Base-by-base conservation (phyloP, 2,797 vertebrate genomes). In the Myotis daubentonii region DNA sequence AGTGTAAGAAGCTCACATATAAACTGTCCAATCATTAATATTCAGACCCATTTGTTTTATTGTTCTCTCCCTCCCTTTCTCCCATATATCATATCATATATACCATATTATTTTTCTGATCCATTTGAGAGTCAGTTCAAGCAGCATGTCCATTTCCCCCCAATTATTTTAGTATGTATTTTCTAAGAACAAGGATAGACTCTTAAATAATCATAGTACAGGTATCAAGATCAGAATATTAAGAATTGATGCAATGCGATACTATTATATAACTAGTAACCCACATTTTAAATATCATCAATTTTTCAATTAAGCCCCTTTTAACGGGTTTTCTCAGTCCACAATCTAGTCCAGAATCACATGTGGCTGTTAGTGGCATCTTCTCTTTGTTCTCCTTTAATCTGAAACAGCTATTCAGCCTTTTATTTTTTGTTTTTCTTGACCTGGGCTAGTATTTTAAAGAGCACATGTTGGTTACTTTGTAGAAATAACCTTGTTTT, bases 211-310 rank as follows among this genome's bases (percentile, higher is more conserved):
- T 38, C 60, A 82, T 6, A 70, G 5, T 8, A 28, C 5, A 84
- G 22, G 49, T 9, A 87, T 80, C 23, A 87, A 89, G 57, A 62
- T 72, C 49, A 66, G 19, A 49, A 94, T 82, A 90, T 78, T 91
- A 44, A 90, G 11, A 78, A 66, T 84, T 41, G 9, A 53, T 80
- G 23, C 5, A 62, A 53, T 80, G 23, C 5, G 51, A 19, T 49
- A 15, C 2, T 57, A 16, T 51, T 33, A 72, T 72, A 28, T 72
- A 82, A 60, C 1, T 3, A 25, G 20, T 4, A 84, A n/a, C 22
- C 19, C 2, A 85, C 4, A 51, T 68, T 92, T 92, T 79, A 76
- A 93, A 28, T 90, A 49, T 47, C 16, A 90, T 25, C 17, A 13
- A 19, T 86, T 55, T 53, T 55, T 44, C 47, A 15, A 55, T 30